Conservation (phyloP, 2,113 vertebrate genomes). For the Cariama cristata region DNA sequence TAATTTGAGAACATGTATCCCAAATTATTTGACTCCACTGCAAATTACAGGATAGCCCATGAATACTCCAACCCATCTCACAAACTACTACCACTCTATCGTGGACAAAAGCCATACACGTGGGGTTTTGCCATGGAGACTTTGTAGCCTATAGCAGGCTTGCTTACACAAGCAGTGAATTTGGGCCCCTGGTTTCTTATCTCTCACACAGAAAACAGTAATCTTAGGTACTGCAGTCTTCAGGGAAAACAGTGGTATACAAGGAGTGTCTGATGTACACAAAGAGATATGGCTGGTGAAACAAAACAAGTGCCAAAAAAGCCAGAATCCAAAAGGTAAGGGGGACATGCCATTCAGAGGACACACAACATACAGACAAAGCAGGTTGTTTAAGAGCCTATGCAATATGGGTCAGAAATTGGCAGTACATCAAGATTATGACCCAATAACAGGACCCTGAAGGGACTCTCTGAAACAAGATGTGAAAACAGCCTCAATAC, state of each 20-base stretch:
- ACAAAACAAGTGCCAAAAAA: neutral
- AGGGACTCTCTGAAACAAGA: neutral
- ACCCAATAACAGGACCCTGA: neutral
- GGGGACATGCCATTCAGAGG: rapidly evolving
- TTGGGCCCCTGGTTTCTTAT: neutral
- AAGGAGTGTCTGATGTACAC: neutral
- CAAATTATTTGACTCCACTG: neutral
- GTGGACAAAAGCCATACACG: neutral
- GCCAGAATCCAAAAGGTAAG: neutral
- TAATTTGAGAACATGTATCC: neutral
- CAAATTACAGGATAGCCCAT: neutral
- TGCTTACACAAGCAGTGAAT: neutral
- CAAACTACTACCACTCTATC: neutral
- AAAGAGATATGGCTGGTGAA: neutral
- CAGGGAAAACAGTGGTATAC: neutral
- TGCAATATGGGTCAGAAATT: neutral
- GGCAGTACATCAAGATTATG: neutral
- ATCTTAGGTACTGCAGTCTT: neutral
- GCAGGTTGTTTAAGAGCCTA: neutral
- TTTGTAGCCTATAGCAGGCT: neutral
- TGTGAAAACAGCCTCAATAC: neutral
- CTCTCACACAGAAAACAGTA: neutral
- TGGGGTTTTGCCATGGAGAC: neutral
- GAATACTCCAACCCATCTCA: neutral
- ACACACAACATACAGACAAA: neutral